Evolutionary conservation across 92 coral and sea anemone species (phyloP), one percentile per base, ranked within the genome.

Genomic region (Porites cylindrica): DNA sequence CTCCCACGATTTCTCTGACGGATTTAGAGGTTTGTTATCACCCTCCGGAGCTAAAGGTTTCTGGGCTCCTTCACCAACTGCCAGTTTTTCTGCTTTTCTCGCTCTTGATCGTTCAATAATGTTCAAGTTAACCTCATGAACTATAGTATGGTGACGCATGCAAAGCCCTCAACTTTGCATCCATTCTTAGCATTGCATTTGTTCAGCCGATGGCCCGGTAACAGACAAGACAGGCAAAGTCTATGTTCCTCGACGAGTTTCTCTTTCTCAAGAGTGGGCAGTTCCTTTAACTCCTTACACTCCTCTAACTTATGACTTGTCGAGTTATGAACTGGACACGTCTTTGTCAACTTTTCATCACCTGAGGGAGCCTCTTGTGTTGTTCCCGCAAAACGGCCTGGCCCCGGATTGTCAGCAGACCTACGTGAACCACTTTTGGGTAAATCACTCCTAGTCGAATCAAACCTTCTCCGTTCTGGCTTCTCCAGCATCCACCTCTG

Each of bases 91-190:
- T 19, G 76, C n/a, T 85, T 77, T 68, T 38, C 66, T 64, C 10
- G 89, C 84, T 85, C 72, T 78, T 24, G 76, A 76, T 2, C 68
- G 66, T 23, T 85, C 77, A 32, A 76, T 66, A 78, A 67, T 32
- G 32, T 75, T 78, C 78, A 52, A 56, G 84, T 85, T 79, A 7
- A 78, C 84, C 16, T 85, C 72, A 83, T 70, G 87, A 26, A 83
- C 87, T 5, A 65, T 47, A 10, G 64, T 80, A 26, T 66, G 77
- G 59, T 53, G 59, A 12, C 74, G 85, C 85, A 80, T 38, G 52
- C 85, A 64, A 38, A 80, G 78, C 47, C 64, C 14, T 21, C 21
- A 24, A n/a, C 69, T 32, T 19, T 60, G 19, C 82, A 83, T 38
- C 11, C 75, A 20, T 72, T 66, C 47, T 16, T 83, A 70, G 43